Conservation (phyloP, 2,797 vertebrate species). For the Monodelphis domestica region DNA sequence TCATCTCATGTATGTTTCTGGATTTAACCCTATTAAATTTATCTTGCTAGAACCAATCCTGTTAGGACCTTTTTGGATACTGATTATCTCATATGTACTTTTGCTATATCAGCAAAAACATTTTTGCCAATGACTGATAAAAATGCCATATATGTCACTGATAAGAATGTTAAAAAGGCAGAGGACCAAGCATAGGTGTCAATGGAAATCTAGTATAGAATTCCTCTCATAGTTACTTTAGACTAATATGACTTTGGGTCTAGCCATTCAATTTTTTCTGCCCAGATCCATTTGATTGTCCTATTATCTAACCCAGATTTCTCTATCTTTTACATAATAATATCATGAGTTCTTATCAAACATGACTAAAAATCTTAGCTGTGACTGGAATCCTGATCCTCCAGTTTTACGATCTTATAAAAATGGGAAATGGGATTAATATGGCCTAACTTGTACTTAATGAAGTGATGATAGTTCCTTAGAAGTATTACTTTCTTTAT, state of each 20-base stretch:
- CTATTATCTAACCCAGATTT: neutral
- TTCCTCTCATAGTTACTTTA: neutral
- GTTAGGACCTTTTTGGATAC: neutral
- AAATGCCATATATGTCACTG: neutral
- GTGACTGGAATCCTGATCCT: neutral
- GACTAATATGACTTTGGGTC: neutral
- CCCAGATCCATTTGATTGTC: neutral
- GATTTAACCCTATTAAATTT: neutral
- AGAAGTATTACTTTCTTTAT: neutral
- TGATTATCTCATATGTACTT: neutral
- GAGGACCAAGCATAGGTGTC: neutral
- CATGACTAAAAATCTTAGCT: neutral
- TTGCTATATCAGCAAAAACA: no score
- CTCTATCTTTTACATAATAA: no score
- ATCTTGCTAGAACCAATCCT: neutral
- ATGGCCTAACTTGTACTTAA: neutral
- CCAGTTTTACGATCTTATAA: neutral
- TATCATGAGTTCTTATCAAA: neutral
- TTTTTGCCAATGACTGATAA: neutral
- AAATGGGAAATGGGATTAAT: neutral
- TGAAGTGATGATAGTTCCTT: neutral
- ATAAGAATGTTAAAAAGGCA: neutral
- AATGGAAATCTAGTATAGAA: neutral
- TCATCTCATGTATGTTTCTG: neutral
- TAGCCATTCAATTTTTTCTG: neutral